Evolutionary conservation across 2,113 vertebrate species (phyloP).

Genomic region (Macquaria ambigua): DNA sequence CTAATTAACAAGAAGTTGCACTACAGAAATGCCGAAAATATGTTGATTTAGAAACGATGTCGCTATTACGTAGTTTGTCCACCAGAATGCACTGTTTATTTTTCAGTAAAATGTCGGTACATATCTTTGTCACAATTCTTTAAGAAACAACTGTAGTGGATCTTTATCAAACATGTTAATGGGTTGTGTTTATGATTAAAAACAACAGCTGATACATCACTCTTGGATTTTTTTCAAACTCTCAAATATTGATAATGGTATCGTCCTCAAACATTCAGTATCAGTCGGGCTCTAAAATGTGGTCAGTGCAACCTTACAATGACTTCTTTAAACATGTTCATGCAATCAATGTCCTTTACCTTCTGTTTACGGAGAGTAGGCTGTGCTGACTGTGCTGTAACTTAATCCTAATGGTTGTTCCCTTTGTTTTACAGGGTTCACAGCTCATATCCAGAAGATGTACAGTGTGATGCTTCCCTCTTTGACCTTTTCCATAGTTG

Average conservation of each 20-base stretch:
- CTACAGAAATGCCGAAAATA: not conserved
- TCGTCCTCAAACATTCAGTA: too few relatives aligned
- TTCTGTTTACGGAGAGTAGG: slow-evolving; percentile 26
- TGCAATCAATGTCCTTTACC: not conserved
- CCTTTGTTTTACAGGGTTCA: slow-evolving; percentile 64
- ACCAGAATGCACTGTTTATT: not conserved
- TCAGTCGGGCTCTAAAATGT: not conserved
- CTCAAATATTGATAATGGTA: not conserved
- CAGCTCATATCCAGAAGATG: slow-evolving; percentile 29
- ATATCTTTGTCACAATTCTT: not conserved
- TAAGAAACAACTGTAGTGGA: not conserved
- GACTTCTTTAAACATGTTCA: not conserved
- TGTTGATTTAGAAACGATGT: not conserved
- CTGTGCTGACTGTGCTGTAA: slow-evolving; percentile 34
- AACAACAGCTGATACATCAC: too few relatives aligned
- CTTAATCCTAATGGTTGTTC: slow-evolving; percentile 12
- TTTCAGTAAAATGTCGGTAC: not conserved
- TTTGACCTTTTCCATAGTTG: slow-evolving; percentile 10
- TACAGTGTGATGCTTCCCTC: slow-evolving; percentile 21
- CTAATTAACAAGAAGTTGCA: not conserved
- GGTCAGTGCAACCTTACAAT: not conserved
- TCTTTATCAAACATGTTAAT: not conserved
- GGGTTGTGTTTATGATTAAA: not conserved
- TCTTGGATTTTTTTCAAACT: not conserved
- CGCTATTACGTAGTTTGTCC: not conserved